Percentiles rank a stretch among this genome's conserved stretches.
phyloP scores from a whole-genome alignment of 1,140 invertebrate genomes.

The Armadillidium nasatum region DNA sequence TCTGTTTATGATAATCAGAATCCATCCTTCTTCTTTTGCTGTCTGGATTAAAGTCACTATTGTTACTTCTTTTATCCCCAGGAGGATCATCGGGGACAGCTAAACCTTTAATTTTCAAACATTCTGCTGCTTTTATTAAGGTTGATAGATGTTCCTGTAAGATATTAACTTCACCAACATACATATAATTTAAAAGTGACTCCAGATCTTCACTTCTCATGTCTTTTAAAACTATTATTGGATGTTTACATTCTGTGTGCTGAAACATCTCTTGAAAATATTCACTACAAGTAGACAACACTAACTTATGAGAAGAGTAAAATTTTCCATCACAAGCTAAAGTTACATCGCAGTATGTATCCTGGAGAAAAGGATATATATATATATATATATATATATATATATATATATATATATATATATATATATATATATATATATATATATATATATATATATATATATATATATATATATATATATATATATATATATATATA shows the following conservation, averaged over 20 bases:
- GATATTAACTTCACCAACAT: constrained; percentile 27
- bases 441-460: no score
- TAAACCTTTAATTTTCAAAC: constrained; percentile 30
- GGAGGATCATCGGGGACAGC: constrained; percentile 24
- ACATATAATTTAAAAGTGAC: constrained; percentile 25
- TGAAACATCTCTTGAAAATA: constrained; percentile 32
- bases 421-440: no score
- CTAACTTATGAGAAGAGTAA: constrained; percentile 27
- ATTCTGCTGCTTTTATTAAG: constrained; percentile 29
- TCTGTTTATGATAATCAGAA: neutral
- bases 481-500: no score
- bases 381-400: no score
- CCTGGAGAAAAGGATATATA: constrained; percentile 17
- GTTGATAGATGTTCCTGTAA: constrained; percentile 27
- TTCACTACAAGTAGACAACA: constrained; percentile 28
- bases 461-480: no score
- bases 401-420: no score
- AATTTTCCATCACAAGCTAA: constrained; percentile 26
- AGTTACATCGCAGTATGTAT: constrained; percentile 28
- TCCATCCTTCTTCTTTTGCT: neutral
- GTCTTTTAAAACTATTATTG: constrained; percentile 27
- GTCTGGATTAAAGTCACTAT: neutral
- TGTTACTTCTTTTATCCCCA: neutral
- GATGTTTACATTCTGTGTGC: constrained; percentile 27
- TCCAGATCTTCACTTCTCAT: constrained; percentile 22